Evolutionary conservation across 2,797 vertebrate genomes (phyloP).

Genomic region (Emydoidea blandingii): DNA sequence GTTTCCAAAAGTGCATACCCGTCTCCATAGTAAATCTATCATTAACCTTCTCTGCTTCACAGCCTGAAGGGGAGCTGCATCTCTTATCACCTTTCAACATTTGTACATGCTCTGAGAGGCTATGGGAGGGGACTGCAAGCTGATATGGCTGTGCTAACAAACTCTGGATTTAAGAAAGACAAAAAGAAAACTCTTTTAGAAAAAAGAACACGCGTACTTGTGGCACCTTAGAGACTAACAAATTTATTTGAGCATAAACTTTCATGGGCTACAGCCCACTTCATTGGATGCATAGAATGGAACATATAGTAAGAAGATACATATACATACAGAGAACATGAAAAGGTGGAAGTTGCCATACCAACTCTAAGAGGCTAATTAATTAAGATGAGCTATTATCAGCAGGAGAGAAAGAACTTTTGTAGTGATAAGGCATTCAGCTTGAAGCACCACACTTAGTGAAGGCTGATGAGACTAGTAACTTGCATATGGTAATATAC

Average conservation of each 20-base stretch:
- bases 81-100: conserved; percentile 76
- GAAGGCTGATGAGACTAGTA: background rate
- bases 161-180: conserved; percentile 23
- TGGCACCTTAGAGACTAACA: no score
- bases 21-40: conserved; percentile 77
- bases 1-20: conserved; percentile 50
- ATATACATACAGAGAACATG: no score
- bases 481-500: background rate
- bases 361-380: no score
- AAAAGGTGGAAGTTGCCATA: no score
- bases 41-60: conserved; percentile 67
- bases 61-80: conserved; percentile 72
- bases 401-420: no score
- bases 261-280: no score
- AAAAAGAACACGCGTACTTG: background rate
- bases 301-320: no score
- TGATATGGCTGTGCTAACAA: background rate
- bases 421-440: background rate
- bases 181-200: background rate
- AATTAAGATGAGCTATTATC: no score
- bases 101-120: conserved; percentile 16
- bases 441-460: background rate
- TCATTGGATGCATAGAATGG: no score
- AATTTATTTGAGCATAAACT: no score
- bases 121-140: conserved; percentile 14